These are phyloP conservation scores for Adineta ricciae DNA, from an alignment of 2,888 invertebrate genomes.

Conservation along the genomic window DNA sequence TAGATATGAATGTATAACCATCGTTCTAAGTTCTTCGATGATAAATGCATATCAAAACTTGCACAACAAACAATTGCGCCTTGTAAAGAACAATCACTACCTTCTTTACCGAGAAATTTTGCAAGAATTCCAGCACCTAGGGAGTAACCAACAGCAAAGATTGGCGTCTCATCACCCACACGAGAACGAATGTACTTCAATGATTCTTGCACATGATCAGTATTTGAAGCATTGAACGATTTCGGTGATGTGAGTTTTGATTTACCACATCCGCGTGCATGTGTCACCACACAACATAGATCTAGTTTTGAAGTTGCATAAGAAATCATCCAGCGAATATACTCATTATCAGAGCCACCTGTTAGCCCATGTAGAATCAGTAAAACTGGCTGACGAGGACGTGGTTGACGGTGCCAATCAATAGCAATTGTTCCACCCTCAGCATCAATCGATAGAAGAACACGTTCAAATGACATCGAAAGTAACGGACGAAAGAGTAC, in stretches of 20 bases:
- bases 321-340: conserved; percentile 28
- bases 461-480: not conserved
- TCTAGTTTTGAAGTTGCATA: not conserved
- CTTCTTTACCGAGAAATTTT: conserved; percentile 30
- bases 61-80: conserved; percentile 23
- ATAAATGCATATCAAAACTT: conserved; percentile 23
- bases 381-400: conserved; percentile 1
- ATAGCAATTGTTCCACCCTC: conserved; percentile 28
- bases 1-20: conserved; percentile 22
- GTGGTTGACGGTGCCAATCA: conserved; percentile 20
- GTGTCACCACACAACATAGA: conserved; percentile 24
- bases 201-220: conserved; percentile 20
- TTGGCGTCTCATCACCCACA: conserved; percentile 8
- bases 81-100: not conserved
- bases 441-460: not conserved
- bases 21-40: conserved; percentile 27
- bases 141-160: conserved; percentile 30
- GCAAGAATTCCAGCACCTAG: conserved; percentile 28
- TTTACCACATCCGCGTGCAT: conserved; percentile 27
- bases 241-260: conserved; percentile 22
- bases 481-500: conserved; percentile 13
- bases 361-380: conserved; percentile 31
- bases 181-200: conserved; percentile 26
- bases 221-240: conserved; percentile 26
- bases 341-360: conserved; percentile 24